Base-by-base conservation (phyloP, 2,113 vertebrate genomes). In the Melanerpes formicivorus region DNA sequence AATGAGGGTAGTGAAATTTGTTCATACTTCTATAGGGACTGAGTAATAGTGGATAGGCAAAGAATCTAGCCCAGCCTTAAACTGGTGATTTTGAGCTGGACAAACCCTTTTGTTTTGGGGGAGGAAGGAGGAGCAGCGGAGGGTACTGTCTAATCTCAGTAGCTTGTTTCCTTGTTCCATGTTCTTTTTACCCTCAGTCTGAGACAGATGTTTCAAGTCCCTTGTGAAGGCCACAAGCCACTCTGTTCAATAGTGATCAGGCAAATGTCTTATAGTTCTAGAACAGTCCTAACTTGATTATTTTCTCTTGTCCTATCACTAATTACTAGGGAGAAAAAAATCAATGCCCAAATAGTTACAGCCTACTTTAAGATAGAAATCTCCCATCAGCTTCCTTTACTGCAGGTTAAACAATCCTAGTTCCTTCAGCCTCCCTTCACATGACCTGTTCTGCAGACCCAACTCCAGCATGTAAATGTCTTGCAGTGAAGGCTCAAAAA, bases 131-230 rank as follows among this genome's bases (percentile, higher is more conserved):
- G 10, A 4, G 8, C 5, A 37, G 74, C 66, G 18, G 6, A 58
- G 5, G 2, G 10, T 77, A 16, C 42, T 72, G 6, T 48, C 66
- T 72, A 23, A 40, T 87, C 44, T 72, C 0, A 0, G 7, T 54
- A 48, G 18, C 4, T 72, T 56, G 6, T 21, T 66, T 73, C 29
- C 6, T 55, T 66, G 3, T 63, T 84, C 66, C 1, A 0, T 29
- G 8, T 10, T 62, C 6, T 37, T 81, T 56, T 73, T 66, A 32
- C 9, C 18, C 16, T 84, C 56, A 30, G 0, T 55, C 32, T 27
- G 32, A 83, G 13, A 59, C 46, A 74, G 14, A 10, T 70, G 9
- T 52, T 85, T 44, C 2, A 84, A 84, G 54, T 65, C 14, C 7
- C 10, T 3, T 9, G 37, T 67, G 42, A 86, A 74, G 30, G 10